Conservation (phyloP, 2,113 vertebrate species). For the Genyomyrus donnyi region DNA sequence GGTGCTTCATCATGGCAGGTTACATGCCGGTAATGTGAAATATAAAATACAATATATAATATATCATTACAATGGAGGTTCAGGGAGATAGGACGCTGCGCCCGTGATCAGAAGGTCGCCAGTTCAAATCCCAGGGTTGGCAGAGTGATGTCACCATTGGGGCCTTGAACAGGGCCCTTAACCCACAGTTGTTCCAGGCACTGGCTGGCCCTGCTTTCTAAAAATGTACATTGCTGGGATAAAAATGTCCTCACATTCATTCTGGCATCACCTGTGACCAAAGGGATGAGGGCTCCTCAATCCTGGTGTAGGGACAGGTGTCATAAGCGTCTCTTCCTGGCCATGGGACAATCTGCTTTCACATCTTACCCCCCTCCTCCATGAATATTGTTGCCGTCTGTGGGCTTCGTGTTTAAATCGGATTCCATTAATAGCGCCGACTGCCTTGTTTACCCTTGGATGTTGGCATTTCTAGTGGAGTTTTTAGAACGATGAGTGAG, state of each 20-base stretch:
- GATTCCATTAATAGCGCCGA: constrained; percentile 30
- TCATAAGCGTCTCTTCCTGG: constrained; percentile 28
- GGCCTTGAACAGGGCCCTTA: not conserved
- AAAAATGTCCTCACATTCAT: not conserved
- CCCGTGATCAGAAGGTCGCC: not conserved
- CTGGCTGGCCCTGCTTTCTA: not conserved
- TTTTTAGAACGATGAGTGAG: not conserved
- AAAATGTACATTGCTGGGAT: not conserved
- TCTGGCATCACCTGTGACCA: constrained; percentile 11
- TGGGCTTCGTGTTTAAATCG: constrained; percentile 32
- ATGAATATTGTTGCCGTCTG: constrained; percentile 32
- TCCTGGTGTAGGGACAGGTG: constrained; percentile 29
- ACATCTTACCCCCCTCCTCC: constrained; percentile 15
- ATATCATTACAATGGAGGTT: not conserved
- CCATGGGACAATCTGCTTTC: constrained; percentile 32
- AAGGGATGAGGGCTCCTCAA: constrained; percentile 13
- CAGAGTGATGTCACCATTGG: not conserved
- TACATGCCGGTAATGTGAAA: not conserved
- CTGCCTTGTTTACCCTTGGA: constrained; percentile 30
- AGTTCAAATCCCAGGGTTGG: not conserved
- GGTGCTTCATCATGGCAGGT: not conserved
- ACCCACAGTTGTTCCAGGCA: not conserved
- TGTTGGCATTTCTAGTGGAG: not conserved
- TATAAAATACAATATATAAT: not conserved
- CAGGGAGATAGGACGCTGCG: not conserved